Evolutionary conservation across 1,140 invertebrate genomes (phyloP), one percentile per base, ranked within the genome.

Genomic region (Trinorchestia longiramus): DNA sequence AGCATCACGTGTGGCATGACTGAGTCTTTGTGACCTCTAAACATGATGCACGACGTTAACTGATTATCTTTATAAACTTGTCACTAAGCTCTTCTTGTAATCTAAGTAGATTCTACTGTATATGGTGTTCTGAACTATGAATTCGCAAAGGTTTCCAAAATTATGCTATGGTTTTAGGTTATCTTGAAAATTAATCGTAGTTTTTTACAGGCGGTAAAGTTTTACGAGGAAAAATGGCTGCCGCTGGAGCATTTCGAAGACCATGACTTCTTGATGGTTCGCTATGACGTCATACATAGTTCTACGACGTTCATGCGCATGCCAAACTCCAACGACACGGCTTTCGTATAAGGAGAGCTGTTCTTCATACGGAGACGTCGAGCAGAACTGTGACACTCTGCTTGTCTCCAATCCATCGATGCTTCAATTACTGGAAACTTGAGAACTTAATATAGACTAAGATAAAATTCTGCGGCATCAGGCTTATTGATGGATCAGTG

Each of bases 281-380:
- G 92, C 43, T 94, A 94, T 47, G 92, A 94, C 92, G 92, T 94
- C 92, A 94, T 44, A 6, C 40, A 11, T 11, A 94, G 44, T 44
- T 0, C 3, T 3, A 0, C 19, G 40, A 44, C 92, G 0, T 94
- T 47, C 44, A 8, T 47, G 1, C 17, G 44, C 15, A 45, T 94
- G 92, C 92, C 92, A 6, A 44, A 94, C 92, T n/a, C 44, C 43
- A 47, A 94, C 43, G 92, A 94, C 43, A 94, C 92, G 43, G 92
- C 44, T 11, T 94, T 94, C 47, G 44, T 94, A 0, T 94, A 44
- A 28, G 92, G 92, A 8, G 92, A 94, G 43, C 19, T 94, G 6
- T 94, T 94, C 43, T 94, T 94, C 15, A n/a, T 94, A 28, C 45
- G 92, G 44, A 44, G 92, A 42, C 6, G 88, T 28, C 88, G 42